phyloP scores from a whole-genome alignment of 2,113 vertebrate species.

The Apistogramma diplotaenia region DNA sequence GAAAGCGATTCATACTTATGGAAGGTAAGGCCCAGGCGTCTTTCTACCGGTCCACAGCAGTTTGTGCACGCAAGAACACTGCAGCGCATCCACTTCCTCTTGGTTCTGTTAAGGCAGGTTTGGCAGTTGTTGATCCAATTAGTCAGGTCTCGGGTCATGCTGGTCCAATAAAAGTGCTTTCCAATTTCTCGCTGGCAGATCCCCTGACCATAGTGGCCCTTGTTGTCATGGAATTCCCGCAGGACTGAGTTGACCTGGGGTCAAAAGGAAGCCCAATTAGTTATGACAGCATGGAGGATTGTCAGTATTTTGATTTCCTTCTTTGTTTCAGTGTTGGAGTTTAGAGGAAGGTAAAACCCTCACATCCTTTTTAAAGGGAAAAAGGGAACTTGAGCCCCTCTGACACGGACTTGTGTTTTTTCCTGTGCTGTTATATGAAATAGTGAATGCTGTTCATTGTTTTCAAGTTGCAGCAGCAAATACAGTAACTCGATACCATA shows the following conservation, averaged over 20 bases:
- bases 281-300: background rate
- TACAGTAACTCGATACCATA: too few species aligned
- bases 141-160: constrained; percentile 60
- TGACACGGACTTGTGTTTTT: too few species aligned
- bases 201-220: constrained; percentile 60
- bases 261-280: background rate
- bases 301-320: background rate
- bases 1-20: constrained; percentile 42
- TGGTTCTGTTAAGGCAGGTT: constrained; percentile 56
- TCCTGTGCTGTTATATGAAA: too few species aligned
- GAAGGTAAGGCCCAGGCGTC: constrained; percentile 67
- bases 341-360: too few species aligned
- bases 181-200: constrained; percentile 56
- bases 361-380: too few species aligned
- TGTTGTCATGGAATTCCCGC: constrained; percentile 64
- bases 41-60: constrained; percentile 62
- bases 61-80: constrained; percentile 66
- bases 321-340: too few species aligned
- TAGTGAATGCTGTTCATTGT: too few species aligned
- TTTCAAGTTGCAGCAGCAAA: too few species aligned
- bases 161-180: constrained; percentile 65
- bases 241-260: constrained; percentile 59
- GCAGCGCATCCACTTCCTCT: constrained; percentile 62
- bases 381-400: too few species aligned
- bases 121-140: constrained; percentile 65